Evolutionary conservation across 2,888 invertebrate genomes (phyloP).

Genomic region (Latrodectus elegans): DNA sequence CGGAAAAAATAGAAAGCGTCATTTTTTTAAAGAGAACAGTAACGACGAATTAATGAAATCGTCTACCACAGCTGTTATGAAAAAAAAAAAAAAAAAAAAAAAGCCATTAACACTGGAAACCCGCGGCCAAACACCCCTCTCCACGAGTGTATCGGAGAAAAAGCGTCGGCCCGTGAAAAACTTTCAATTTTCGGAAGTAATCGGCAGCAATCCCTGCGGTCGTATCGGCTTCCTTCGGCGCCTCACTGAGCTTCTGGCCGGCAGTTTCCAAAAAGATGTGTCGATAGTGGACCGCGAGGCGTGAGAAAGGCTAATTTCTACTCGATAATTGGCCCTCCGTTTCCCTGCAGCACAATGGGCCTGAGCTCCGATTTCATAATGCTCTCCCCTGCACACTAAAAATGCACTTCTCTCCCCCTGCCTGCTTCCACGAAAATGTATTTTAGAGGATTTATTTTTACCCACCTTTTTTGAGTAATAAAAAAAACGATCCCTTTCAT

Average conservation of each 20-base stretch:
- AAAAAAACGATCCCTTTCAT: background rate
- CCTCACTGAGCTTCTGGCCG: conserved; percentile 36
- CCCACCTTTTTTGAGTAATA: background rate
- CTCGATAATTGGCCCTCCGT: conserved; percentile 47
- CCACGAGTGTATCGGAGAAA: conserved; percentile 39
- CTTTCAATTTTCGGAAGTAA: conserved; percentile 60
- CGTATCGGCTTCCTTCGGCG: conserved; percentile 1
- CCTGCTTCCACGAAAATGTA: background rate
- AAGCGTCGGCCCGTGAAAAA: conserved; percentile 53
- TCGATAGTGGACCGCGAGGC: conserved; percentile 63
- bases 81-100: background rate
- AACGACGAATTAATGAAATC: conserved; percentile 60
- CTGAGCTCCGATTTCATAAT: conserved; percentile 48
- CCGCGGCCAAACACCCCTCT: conserved; percentile 31
- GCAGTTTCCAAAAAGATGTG: conserved; percentile 33
- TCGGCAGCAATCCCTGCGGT: conserved; percentile 31
- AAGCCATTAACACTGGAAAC: conserved; percentile 27
- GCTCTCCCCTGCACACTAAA: background rate
- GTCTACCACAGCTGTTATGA: conserved; percentile 58
- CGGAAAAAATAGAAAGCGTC: background rate
- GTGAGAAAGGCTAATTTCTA: conserved; percentile 67
- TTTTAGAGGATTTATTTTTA: conserved; percentile 12
- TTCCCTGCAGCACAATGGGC: conserved; percentile 25
- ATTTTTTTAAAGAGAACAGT: conserved; percentile 20
- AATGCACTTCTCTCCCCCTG: conserved; percentile 23